Percentiles rank a stretch among this genome's conserved stretches.
These are phyloP conservation scores for Oophaga pumilio DNA, from an alignment of 2,113 vertebrate genomes.

Conservation along the genomic window DNA sequence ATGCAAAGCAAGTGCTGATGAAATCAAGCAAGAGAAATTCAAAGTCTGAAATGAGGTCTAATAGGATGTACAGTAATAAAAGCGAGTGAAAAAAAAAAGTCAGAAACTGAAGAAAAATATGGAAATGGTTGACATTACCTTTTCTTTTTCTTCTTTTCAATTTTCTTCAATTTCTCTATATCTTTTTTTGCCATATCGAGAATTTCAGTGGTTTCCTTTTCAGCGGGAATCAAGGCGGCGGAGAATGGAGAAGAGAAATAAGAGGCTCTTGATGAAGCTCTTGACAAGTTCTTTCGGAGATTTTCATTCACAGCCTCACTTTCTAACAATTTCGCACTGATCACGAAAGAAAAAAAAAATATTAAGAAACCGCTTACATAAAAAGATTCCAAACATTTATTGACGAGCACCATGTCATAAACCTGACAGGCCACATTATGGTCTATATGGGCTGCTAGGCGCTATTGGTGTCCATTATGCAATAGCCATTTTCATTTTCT, in stretches of 20 bases:
- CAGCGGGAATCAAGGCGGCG: conserved; percentile 73
- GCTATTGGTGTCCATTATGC: no score
- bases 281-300: conserved; percentile 85
- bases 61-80: neutral
- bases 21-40: neutral
- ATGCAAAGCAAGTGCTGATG: neutral
- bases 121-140: conserved; percentile 72
- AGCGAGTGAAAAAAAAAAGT: neutral
- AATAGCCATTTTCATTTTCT: no score
- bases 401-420: no score
- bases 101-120: conserved; percentile 43
- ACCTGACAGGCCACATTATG: no score
- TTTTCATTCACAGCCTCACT: conserved; percentile 93
- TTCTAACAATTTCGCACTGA: conserved; percentile 92
- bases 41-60: neutral
- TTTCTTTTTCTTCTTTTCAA: conserved; percentile 94
- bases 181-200: conserved; percentile 95
- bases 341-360: conserved; percentile 24
- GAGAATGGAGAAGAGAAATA: conserved; percentile 80
- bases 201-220: conserved; percentile 90
- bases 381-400: neutral
- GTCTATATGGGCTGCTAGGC: no score
- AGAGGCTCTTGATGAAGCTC: conserved; percentile 81
- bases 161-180: conserved; percentile 93
- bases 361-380: neutral